These are phyloP conservation scores for Drosophila nasuta DNA, from an alignment of 1,140 invertebrate genomes.

Conservation along the genomic window DNA sequence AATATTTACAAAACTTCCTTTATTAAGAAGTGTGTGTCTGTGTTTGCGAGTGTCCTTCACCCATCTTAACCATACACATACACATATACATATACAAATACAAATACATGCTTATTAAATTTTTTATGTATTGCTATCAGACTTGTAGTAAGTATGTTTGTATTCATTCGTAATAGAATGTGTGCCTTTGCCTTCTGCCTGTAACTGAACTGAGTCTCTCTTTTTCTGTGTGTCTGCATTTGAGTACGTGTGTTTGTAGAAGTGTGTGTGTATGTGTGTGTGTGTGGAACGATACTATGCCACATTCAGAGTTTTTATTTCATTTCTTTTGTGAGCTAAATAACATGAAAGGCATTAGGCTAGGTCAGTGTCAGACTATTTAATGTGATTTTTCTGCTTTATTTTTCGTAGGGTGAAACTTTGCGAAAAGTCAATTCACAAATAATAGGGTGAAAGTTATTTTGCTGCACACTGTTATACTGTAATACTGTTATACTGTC, in stretches of 20 bases:
- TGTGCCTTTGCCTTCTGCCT: slow-evolving; percentile 5
- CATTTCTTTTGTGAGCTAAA: slow-evolving; percentile 58
- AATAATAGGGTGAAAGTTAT: slow-evolving; percentile 58
- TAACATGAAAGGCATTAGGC: slow-evolving; percentile 75
- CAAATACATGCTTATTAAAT: slow-evolving; percentile 48
- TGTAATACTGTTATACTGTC: background rate
- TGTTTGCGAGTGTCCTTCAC: slow-evolving; percentile 53
- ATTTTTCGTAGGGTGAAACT: slow-evolving; percentile 70
- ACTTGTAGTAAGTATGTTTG: slow-evolving; percentile 17
- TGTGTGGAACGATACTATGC: slow-evolving; percentile 50
- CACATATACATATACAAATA: slow-evolving; percentile 24
- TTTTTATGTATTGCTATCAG: slow-evolving; percentile 44
- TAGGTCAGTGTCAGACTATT: slow-evolving; percentile 78
- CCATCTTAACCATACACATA: slow-evolving; percentile 26
- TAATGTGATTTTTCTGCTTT: slow-evolving; percentile 61
- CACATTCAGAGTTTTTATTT: slow-evolving; percentile 78
- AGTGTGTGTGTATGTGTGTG: slow-evolving; percentile 25
- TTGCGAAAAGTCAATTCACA: slow-evolving; percentile 49
- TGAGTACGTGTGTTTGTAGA: slow-evolving; percentile 2
- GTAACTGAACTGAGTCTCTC: background rate
- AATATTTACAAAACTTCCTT: slow-evolving; percentile 62
- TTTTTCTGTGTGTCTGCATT: slow-evolving; percentile 5
- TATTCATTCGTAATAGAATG: slow-evolving; percentile 9
- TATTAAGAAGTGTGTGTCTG: slow-evolving; percentile 30
- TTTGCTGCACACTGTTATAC: slow-evolving; percentile 23